Conservation (phyloP, 2,797 vertebrate species). For the Phrynocephalus vlangalii region DNA sequence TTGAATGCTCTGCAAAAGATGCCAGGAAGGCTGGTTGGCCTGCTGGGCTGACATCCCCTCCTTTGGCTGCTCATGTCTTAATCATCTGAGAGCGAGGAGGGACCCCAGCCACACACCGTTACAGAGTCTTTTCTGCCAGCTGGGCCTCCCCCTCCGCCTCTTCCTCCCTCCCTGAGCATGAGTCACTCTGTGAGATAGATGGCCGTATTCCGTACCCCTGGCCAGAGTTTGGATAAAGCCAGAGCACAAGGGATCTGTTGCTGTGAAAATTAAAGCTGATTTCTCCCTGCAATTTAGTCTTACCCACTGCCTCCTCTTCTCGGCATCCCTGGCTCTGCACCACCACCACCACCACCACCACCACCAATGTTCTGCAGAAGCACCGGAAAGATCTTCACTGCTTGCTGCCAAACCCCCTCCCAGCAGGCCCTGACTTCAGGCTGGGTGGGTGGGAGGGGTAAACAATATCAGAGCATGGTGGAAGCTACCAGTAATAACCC, state of each 20-base stretch:
- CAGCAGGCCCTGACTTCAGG: conserved; percentile 39
- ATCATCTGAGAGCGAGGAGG: conserved; percentile 14
- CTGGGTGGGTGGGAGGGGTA: conserved; percentile 13
- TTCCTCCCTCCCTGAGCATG: neutral
- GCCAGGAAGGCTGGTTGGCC: conserved; percentile 29
- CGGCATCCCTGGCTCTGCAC: neutral
- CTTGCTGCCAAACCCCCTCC: conserved; percentile 23
- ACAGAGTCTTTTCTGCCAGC: neutral
- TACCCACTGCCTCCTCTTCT: neutral
- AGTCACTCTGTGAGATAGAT: conserved; percentile 27
- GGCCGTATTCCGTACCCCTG: conserved; percentile 45
- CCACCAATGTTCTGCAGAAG: neutral
- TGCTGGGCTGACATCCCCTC: neutral
- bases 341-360: fast-evolving
- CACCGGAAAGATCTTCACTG: no score
- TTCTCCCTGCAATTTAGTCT: neutral
- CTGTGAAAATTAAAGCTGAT: conserved; percentile 38
- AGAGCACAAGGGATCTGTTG: conserved; percentile 33
- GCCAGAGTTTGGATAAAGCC: conserved; percentile 46
- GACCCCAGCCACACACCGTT: conserved; percentile 13
- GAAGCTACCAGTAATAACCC: conserved; percentile 27
- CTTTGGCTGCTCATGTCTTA: conserved; percentile 25
- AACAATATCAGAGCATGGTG: conserved; percentile 38
- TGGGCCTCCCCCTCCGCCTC: no score
- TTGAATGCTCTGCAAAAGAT: neutral